Percentiles rank a stretch among this genome's conserved stretches.
phyloP scores from a whole-genome alignment of 2,888 invertebrate species.

The Lordiphosa fenestrarum region DNA sequence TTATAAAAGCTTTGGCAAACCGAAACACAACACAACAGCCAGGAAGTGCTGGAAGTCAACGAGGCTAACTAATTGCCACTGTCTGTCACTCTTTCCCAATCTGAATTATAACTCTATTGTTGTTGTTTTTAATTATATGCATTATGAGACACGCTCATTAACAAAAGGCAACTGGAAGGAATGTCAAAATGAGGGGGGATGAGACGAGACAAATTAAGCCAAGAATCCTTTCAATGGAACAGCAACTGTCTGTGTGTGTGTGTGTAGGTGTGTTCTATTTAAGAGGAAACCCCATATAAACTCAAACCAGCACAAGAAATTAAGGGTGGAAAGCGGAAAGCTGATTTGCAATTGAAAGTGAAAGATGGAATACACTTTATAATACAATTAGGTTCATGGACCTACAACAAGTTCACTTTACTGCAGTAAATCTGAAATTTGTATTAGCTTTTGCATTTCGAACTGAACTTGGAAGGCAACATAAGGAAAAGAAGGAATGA shows the following conservation, averaged over 20 bases:
- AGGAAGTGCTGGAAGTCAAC: slow-evolving; percentile 62
- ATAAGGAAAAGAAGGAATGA: too few species aligned
- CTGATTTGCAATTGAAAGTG: neutral
- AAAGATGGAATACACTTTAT: slow-evolving; percentile 6
- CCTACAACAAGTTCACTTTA: too few species aligned
- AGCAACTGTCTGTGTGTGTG: slow-evolving; percentile 13
- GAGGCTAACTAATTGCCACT: slow-evolving; percentile 65
- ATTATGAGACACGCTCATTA: slow-evolving; percentile 68
- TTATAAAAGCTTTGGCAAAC: slow-evolving; percentile 66
- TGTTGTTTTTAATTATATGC: slow-evolving; percentile 63
- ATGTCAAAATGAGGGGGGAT: slow-evolving; percentile 37
- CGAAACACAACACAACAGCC: slow-evolving; percentile 40
- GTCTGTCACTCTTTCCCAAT: slow-evolving; percentile 8
- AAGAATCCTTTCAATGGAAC: slow-evolving; percentile 22
- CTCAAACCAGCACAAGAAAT: slow-evolving; percentile 53
- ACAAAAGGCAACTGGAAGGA: slow-evolving; percentile 70
- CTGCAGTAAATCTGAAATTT: too few species aligned
- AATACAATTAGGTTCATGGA: too few species aligned
- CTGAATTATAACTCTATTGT: slow-evolving; percentile 42
- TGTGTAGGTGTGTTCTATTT: neutral
- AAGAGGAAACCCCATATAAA: slow-evolving; percentile 57
- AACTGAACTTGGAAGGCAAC: too few species aligned
- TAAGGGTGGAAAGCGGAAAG: slow-evolving; percentile 17
- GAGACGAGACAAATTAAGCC: slow-evolving; percentile 22
- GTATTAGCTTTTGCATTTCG: too few species aligned